A percentile compares a stretch with the other conserved stretches of the same genome.
Evolutionary conservation across 1,140 invertebrate species (phyloP).

Genomic region (Galleria mellonella): DNA sequence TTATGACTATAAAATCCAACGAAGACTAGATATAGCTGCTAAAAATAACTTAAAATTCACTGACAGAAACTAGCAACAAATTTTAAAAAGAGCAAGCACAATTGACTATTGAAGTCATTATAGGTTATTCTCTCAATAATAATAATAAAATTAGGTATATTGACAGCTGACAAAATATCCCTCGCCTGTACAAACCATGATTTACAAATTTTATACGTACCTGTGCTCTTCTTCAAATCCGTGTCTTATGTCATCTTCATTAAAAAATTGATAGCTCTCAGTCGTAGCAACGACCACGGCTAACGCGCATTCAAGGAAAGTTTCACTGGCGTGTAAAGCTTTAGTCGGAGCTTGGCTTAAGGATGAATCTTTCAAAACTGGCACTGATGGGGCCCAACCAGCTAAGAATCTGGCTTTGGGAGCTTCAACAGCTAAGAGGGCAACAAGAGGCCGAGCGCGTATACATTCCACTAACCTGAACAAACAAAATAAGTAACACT

Average conservation of each 20-base stretch:
- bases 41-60: too few relatives aligned
- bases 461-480: conserved; percentile 76
- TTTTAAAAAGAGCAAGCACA: too few relatives aligned
- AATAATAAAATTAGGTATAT: too few relatives aligned
- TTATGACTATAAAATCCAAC: too few relatives aligned
- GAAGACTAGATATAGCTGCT: too few relatives aligned
- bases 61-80: too few relatives aligned
- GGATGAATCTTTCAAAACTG: conserved; percentile 78
- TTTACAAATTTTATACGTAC: conserved; percentile 11
- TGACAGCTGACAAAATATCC: too few relatives aligned
- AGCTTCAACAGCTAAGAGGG: conserved; percentile 78
- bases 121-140: too few relatives aligned
- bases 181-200: too few relatives aligned
- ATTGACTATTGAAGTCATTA: too few relatives aligned
- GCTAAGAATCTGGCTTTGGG: conserved; percentile 77
- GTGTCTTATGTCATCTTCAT: conserved; percentile 83
- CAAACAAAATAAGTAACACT: too few relatives aligned
- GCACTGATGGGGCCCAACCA: conserved; percentile 73
- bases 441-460: conserved; percentile 76
- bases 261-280: conserved; percentile 85
- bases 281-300: conserved; percentile 83
- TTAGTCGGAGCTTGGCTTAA: conserved; percentile 75
- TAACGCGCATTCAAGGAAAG: conserved; percentile 81
- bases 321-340: conserved; percentile 81
- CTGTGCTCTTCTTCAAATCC: conserved; percentile 85